A percentile compares a stretch with the other conserved stretches of the same genome.
Conservation (phyloP, 1,140 invertebrate genomes). For the Drosophila navojoa region DNA sequence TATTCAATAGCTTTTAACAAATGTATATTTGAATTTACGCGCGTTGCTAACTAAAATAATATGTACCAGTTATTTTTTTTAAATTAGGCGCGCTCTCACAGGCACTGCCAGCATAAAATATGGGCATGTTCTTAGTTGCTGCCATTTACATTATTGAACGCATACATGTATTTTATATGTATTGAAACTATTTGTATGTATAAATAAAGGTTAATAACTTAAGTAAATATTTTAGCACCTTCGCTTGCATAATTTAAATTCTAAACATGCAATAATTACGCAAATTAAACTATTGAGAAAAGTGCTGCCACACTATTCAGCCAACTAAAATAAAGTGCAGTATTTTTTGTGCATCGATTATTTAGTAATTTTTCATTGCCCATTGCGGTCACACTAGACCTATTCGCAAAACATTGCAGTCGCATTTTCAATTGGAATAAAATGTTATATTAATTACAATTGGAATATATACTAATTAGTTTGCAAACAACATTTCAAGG, state of each 20-base stretch:
- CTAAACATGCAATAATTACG: too few relatives aligned
- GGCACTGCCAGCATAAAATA: background rate
- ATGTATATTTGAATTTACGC: constrained; percentile 5
- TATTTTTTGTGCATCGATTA: constrained; percentile 6
- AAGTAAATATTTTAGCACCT: too few relatives aligned
- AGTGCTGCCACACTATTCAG: background rate
- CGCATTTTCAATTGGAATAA: constrained; percentile 61
- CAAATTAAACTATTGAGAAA: too few relatives aligned
- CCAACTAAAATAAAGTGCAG: background rate
- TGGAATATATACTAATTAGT: constrained; percentile 18
- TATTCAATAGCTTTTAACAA: background rate
- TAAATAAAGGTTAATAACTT: too few relatives aligned
- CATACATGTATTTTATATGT: too few relatives aligned
- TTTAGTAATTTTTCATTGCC: background rate
- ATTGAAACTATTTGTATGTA: too few relatives aligned
- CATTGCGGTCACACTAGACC: constrained; percentile 33
- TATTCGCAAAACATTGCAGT: constrained; percentile 68
- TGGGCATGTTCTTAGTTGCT: background rate
- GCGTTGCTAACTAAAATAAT: background rate
- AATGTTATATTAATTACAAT: constrained; percentile 57
- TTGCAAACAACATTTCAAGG: constrained; percentile 43
- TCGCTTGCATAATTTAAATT: too few relatives aligned
- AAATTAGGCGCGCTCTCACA: background rate
- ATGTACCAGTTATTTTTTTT: background rate
- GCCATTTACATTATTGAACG: too few relatives aligned